These are phyloP conservation scores for Pachyrhynchus sulphureomaculatus DNA, from an alignment of 1,140 invertebrate genomes.

Conservation along the genomic window DNA sequence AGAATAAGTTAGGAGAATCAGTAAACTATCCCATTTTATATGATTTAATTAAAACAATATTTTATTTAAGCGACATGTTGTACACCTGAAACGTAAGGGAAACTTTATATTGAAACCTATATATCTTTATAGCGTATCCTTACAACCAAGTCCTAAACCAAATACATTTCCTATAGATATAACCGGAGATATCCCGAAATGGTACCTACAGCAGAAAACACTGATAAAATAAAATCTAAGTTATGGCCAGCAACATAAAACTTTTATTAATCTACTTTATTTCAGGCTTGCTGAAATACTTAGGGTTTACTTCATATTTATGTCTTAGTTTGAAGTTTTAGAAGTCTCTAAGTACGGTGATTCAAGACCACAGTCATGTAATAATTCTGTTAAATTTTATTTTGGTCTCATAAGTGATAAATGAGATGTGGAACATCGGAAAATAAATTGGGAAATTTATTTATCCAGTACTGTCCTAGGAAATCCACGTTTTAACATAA, in stretches of 20 bases:
- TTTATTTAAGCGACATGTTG: too few relatives aligned
- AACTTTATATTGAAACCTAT: background rate
- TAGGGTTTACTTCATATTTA: constrained; percentile 11
- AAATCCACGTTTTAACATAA: too few relatives aligned
- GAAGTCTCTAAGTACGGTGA: too few relatives aligned
- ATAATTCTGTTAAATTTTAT: too few relatives aligned
- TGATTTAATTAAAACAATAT: too few relatives aligned
- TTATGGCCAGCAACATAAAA: constrained; percentile 16
- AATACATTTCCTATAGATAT: constrained; percentile 19
- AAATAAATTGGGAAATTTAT: too few relatives aligned
- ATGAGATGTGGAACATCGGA: too few relatives aligned
- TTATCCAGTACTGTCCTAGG: too few relatives aligned
- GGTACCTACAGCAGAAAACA: background rate
- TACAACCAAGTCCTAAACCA: background rate
- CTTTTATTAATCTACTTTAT: constrained; percentile 26
- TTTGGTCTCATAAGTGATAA: too few relatives aligned
- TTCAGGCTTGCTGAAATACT: background rate
- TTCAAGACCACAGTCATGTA: too few relatives aligned
- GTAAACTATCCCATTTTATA: too few relatives aligned
- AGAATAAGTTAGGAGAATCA: too few relatives aligned
- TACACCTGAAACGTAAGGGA: background rate
- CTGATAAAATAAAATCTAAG: constrained; percentile 15
- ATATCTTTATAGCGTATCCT: background rate
- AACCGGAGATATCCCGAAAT: constrained; percentile 6
- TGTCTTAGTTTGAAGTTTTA: background rate